Evolutionary conservation across 2,797 vertebrate species (phyloP), one percentile per base, ranked within the genome.

Genomic region (Leucoraja ocellata): DNA sequence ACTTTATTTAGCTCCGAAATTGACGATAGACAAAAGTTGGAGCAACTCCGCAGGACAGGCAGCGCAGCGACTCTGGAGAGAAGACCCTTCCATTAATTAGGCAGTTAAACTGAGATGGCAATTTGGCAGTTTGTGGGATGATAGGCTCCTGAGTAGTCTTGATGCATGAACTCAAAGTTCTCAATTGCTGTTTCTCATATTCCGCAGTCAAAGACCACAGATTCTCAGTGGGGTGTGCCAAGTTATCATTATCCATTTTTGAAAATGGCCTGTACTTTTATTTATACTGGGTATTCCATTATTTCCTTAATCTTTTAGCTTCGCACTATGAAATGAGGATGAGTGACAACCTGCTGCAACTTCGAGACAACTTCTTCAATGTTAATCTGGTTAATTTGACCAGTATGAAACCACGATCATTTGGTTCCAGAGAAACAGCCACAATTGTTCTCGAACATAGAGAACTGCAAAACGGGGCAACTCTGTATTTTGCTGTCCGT

Each of bases 271-370:
- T 39, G 14, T 78, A 28, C 18, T 65, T 88, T 32, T 7, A 68
- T 11, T 61, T 9, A 28, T 61, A 14, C 32, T 63, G 16, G 18
- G 7, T 2, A 63, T 86, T 86, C 13, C n/a, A 63, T 86, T n/a
- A 61, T 63, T 88, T 68, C 36, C 32, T 68, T 21, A 54, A 8
- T 94, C 91, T 77, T 83, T 94, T 94, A 97, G 95, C 95, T 61
- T 73, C 94, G 93, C 94, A 93, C 93, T 97, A 96, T 93, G 96
- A 97, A 94, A 95, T 96, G 93, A 95, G 95, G 94, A 95, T 95
- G 94, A 96, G 96, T 93, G 83, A 93, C 93, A 95, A 78, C 93
- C 94, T 95, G 36, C 91, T 92, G 65, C 84, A 93, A 23, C 93
- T 96, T 93, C 95, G 84, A 93, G 93, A 94, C 68, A 94, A 96